Evolutionary conservation across 1,140 invertebrate species (phyloP).

Genomic region (Steinernema khuongi): DNA sequence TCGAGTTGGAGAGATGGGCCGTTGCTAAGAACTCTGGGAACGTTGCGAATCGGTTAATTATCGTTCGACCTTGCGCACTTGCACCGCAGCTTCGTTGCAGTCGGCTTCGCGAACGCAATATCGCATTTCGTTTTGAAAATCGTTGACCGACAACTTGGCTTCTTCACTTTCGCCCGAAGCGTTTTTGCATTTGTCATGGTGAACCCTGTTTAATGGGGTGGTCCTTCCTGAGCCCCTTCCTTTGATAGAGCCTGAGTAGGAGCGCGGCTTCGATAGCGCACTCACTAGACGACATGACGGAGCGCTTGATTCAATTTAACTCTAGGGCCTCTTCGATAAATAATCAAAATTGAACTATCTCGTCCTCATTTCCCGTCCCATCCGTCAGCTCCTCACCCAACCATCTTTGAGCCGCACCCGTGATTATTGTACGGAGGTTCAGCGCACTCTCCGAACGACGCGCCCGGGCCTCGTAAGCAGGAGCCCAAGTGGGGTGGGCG

Average conservation of each 20-base stretch:
- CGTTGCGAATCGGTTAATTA: no score
- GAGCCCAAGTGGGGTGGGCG: no score
- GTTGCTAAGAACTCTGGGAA: no score
- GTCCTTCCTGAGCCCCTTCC: neutral
- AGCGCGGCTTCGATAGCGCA: constrained; percentile 2
- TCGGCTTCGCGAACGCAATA: no score
- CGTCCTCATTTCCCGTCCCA: neutral
- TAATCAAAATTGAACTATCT: constrained; percentile 15
- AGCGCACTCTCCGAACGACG: no score
- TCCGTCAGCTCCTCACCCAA: neutral
- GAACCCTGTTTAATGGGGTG: neutral
- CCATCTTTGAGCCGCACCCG: neutral
- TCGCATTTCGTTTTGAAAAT: neutral
- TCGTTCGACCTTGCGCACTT: no score
- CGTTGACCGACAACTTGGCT: neutral
- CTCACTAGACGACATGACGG: neutral
- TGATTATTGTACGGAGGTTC: no score
- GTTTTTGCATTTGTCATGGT: neutral
- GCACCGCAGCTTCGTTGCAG: neutral
- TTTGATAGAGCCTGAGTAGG: neutral
- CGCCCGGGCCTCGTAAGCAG: no score
- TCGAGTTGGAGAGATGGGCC: no score
- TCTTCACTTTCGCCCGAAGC: neutral
- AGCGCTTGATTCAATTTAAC: constrained; percentile 6
- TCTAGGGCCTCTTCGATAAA: constrained; percentile 16